Conservation (phyloP, 2,797 vertebrate genomes). For the Anomalospiza imberbis region DNA sequence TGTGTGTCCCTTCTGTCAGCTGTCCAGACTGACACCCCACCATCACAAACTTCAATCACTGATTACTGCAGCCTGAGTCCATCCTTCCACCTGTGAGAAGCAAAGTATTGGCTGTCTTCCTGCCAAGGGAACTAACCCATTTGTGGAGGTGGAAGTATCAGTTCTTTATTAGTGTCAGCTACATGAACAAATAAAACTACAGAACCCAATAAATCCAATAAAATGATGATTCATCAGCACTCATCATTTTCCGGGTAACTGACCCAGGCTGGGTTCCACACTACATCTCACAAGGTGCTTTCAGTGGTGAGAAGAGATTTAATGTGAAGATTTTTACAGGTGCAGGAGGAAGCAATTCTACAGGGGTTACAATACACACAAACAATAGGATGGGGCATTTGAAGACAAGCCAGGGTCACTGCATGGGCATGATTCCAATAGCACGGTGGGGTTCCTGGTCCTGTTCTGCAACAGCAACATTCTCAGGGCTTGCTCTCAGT, state of each 20-base stretch:
- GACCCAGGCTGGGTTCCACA: neutral
- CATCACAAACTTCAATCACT: neutral
- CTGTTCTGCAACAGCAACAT: neutral
- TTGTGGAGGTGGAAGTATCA: neutral
- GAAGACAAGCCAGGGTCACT: neutral
- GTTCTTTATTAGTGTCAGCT: constrained; percentile 30
- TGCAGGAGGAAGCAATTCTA: constrained; percentile 12
- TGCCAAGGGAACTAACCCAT: neutral
- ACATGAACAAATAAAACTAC: constrained; percentile 41
- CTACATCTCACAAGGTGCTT: neutral
- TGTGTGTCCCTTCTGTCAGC: neutral
- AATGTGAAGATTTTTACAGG: neutral
- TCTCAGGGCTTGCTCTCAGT: neutral
- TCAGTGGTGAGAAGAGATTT: neutral
- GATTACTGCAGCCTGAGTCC: neutral
- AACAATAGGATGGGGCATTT: neutral
- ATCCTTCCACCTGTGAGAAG: neutral
- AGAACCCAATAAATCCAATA: constrained; percentile 8
- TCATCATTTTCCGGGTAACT: neutral
- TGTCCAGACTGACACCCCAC: neutral
- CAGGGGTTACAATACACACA: constrained; percentile 42
- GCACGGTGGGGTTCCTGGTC: neutral
- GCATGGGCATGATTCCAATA: neutral
- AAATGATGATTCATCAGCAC: neutral
- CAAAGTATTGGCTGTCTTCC: neutral